Percentiles rank a stretch among this genome's conserved stretches.
Evolutionary conservation across 1,140 invertebrate genomes (phyloP).

Genomic region (Phymorhynchus buccinoides): DNA sequence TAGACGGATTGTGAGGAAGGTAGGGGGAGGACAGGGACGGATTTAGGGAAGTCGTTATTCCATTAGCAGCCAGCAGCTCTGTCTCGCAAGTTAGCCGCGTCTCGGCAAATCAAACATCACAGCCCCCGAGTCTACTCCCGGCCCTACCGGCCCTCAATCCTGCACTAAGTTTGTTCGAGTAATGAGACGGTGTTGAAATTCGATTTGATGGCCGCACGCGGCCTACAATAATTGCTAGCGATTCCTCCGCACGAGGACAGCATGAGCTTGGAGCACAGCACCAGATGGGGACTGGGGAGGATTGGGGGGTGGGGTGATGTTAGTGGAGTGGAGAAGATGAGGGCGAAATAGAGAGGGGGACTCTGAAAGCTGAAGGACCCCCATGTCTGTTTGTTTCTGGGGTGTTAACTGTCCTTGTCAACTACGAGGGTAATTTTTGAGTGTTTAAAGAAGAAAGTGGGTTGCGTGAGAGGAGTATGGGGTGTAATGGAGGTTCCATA

Average conservation of each 20-base stretch:
- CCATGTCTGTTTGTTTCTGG: too few relatives aligned
- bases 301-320: not conserved
- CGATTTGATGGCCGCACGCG: conserved; percentile 37
- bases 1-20: not conserved
- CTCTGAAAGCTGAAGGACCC: too few relatives aligned
- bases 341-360: too few relatives aligned
- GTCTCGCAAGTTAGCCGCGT: conserved; percentile 15
- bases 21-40: not conserved
- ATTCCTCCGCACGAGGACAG: conserved; percentile 26
- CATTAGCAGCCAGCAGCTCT: conserved; percentile 6
- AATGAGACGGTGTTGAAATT: conserved; percentile 40
- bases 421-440: too few relatives aligned
- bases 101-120: conserved; percentile 38
- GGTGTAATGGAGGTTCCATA: too few relatives aligned
- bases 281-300: not conserved
- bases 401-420: too few relatives aligned
- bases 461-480: too few relatives aligned
- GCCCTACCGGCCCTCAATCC: conserved; percentile 31
- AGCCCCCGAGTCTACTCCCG: not conserved
- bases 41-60: conserved; percentile 29
- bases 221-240: conserved; percentile 34
- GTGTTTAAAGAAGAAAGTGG: too few relatives aligned
- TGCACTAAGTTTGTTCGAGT: conserved; percentile 39
- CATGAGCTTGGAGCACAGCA: not conserved
- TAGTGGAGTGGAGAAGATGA: not conserved